Conservation (phyloP, 2,888 invertebrate species). For the Drosophila vallismaia region DNA sequence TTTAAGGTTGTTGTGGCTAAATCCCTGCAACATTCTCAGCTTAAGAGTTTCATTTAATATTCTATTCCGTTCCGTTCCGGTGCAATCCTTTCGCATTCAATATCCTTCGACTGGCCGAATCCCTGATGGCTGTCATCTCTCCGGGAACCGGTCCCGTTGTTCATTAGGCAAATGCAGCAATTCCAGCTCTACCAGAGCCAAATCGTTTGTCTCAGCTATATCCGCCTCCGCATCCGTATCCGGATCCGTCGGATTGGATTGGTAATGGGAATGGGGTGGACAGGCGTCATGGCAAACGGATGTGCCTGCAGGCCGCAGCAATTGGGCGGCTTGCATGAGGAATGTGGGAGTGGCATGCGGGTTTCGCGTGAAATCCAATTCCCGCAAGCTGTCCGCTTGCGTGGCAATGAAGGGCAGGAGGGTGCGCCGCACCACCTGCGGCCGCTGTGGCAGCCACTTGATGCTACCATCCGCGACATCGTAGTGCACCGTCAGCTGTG, state of each 20-base stretch:
- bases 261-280: conserved; percentile 25
- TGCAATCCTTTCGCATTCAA: conserved; percentile 14
- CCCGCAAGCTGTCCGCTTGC: conserved; percentile 56
- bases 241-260: conserved; percentile 21
- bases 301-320: conserved; percentile 27
- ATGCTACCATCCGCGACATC: conserved; percentile 60
- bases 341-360: conserved; percentile 67
- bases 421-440: conserved; percentile 54
- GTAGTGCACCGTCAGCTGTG: conserved; percentile 61
- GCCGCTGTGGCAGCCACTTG: conserved; percentile 66
- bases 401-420: conserved; percentile 56
- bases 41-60: conserved; percentile 6
- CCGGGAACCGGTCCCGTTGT: conserved; percentile 37
- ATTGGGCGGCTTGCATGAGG: conserved; percentile 40
- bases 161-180: conserved; percentile 55
- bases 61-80: conserved; percentile 5
- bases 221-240: conserved; percentile 18
- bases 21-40: neutral
- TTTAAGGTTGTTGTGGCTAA: neutral
- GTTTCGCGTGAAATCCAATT: conserved; percentile 71
- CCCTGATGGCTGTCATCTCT: conserved; percentile 19
- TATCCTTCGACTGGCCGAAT: conserved; percentile 18
- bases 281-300: conserved; percentile 56
- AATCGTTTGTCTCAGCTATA: conserved; percentile 54
- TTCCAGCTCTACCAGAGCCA: conserved; percentile 62